phyloP scores from a whole-genome alignment of 2,888 invertebrate genomes.

The Ceratothoa steindachneri region DNA sequence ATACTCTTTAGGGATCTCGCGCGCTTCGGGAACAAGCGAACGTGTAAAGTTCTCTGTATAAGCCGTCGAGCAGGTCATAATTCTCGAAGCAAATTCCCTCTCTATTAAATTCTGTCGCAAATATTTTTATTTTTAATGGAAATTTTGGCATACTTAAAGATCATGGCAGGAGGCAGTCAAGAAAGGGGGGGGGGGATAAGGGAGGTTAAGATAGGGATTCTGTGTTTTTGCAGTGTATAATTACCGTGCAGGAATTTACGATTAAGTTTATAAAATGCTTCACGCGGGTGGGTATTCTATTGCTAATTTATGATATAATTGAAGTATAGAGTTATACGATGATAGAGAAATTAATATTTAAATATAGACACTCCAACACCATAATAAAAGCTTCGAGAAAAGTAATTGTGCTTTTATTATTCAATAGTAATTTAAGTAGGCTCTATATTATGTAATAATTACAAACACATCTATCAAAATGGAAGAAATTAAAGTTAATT shows the following conservation, averaged over 20 bases:
- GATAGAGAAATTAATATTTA: neutral
- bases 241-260: neutral
- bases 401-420: too few relatives aligned
- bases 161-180: neutral
- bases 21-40: too few relatives aligned
- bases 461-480: neutral
- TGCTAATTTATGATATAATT: neutral
- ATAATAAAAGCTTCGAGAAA: too few relatives aligned
- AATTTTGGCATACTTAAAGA: neutral
- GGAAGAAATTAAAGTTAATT: too few relatives aligned
- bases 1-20: too few relatives aligned
- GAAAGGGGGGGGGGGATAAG: neutral
- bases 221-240: neutral
- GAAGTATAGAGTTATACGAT: neutral
- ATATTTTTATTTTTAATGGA: neutral
- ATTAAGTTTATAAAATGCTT: neutral
- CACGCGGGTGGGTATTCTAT: neutral
- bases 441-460: neutral
- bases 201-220: neutral
- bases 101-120: neutral
- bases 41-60: too few relatives aligned
- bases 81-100: neutral
- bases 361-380: neutral
- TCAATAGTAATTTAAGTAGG: too few relatives aligned
- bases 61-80: neutral